phyloP scores from a whole-genome alignment of 2,113 vertebrate species.

The Myocastor coypus region DNA sequence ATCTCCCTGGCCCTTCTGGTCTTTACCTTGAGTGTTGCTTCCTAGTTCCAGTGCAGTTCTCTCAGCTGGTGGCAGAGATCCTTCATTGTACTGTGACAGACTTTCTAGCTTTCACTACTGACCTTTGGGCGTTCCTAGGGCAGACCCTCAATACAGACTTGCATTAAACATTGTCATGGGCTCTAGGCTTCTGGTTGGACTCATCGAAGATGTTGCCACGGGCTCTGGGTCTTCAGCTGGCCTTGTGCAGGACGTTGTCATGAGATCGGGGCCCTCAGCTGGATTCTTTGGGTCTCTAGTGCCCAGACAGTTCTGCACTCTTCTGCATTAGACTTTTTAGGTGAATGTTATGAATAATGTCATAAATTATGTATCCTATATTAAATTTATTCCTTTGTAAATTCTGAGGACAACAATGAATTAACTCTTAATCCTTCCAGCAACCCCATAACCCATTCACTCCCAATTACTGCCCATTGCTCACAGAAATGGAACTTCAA shows the following conservation, averaged over 20 bases:
- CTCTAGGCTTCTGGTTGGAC: background rate
- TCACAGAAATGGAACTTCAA: background rate
- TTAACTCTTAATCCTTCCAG: background rate
- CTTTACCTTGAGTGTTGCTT: background rate
- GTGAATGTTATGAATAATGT: background rate
- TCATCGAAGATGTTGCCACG: background rate
- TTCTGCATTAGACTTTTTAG: background rate
- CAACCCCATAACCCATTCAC: background rate
- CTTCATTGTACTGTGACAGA: background rate
- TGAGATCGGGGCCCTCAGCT: background rate
- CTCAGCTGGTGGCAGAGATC: background rate
- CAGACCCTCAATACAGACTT: background rate
- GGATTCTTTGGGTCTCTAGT: background rate
- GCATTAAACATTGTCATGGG: background rate
- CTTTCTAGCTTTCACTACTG: background rate
- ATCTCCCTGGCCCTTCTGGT: background rate
- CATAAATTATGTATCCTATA: background rate
- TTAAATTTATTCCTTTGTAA: background rate
- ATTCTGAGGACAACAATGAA: background rate
- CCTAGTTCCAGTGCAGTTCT: background rate
- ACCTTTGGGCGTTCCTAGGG: background rate
- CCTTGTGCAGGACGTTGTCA: background rate
- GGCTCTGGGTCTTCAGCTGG: background rate
- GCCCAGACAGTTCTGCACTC: background rate
- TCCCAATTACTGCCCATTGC: background rate